Evolutionary conservation across 2,797 vertebrate species (phyloP).

Genomic region (Lacerta agilis): DNA sequence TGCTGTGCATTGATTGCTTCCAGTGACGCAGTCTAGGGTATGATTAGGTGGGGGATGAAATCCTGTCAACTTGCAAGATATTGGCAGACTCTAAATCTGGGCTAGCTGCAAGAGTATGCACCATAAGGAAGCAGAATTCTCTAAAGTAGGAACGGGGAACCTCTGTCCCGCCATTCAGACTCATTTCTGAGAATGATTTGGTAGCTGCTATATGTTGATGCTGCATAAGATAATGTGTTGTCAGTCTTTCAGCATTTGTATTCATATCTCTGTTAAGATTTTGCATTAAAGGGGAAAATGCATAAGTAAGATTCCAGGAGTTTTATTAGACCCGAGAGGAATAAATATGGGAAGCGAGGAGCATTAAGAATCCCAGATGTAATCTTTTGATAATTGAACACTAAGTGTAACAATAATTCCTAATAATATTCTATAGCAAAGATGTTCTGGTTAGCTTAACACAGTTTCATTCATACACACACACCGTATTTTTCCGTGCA

Average conservation of each 20-base stretch:
- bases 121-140: too few species aligned
- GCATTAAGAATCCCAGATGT: neutral
- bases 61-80: neutral
- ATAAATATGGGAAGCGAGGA: neutral
- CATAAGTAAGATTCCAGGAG: neutral
- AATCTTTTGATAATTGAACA: neutral
- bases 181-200: too few species aligned
- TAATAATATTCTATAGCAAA: neutral
- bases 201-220: too few species aligned
- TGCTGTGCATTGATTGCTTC: neutral
- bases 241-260: neutral
- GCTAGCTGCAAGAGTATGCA: too few species aligned
- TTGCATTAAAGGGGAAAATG: neutral
- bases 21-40: neutral
- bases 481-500: too few species aligned
- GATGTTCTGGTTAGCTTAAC: too few species aligned
- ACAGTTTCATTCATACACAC: neutral
- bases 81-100: neutral
- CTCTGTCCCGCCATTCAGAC: too few species aligned
- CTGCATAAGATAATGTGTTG: neutral
- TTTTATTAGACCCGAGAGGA: neutral
- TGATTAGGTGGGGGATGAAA: too few species aligned
- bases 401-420: neutral
- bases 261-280: neutral
- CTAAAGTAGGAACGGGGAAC: too few species aligned